Conservation (phyloP, 2,797 vertebrate genomes). For the Clarias fuscus region DNA sequence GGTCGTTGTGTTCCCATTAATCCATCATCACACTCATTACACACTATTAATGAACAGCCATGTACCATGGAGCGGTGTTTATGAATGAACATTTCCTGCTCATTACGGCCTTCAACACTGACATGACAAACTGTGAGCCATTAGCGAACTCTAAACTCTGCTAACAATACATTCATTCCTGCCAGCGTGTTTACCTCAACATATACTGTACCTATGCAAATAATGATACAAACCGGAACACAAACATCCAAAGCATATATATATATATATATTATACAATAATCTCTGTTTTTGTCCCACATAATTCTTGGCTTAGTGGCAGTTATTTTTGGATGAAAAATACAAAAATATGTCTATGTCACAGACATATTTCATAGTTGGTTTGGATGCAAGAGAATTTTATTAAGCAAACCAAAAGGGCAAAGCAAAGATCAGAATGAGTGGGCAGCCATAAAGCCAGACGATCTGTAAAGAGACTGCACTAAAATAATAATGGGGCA, state of each 20-base stretch:
- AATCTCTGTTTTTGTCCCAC: not conserved
- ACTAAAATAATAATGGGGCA: not conserved
- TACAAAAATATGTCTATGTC: not conserved
- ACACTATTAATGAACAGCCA: slow-evolving; percentile 15
- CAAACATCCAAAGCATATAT: too few relatives aligned
- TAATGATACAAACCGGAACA: not conserved
- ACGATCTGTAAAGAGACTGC: not conserved
- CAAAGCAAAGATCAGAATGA: slow-evolving; percentile 2
- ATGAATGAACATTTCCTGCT: slow-evolving; percentile 15
- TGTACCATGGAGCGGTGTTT: slow-evolving; percentile 4
- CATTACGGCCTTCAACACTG: not conserved
- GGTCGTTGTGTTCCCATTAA: slow-evolving; percentile 8
- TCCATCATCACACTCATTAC: slow-evolving; percentile 22
- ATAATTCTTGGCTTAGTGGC: not conserved
- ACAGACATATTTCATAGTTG: not conserved
- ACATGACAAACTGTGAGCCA: slow-evolving; percentile 2
- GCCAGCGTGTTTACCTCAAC: not conserved
- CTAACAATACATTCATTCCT: not conserved
- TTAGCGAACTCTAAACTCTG: slow-evolving; percentile 5
- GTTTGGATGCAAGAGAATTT: not conserved
- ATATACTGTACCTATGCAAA: not conserved
- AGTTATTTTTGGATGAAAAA: not conserved
- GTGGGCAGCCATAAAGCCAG: not conserved
- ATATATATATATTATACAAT: too few relatives aligned
- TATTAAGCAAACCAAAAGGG: not conserved